These are phyloP conservation scores for Drosophila orena DNA, from an alignment of 1,140 invertebrate species.

Conservation along the genomic window DNA sequence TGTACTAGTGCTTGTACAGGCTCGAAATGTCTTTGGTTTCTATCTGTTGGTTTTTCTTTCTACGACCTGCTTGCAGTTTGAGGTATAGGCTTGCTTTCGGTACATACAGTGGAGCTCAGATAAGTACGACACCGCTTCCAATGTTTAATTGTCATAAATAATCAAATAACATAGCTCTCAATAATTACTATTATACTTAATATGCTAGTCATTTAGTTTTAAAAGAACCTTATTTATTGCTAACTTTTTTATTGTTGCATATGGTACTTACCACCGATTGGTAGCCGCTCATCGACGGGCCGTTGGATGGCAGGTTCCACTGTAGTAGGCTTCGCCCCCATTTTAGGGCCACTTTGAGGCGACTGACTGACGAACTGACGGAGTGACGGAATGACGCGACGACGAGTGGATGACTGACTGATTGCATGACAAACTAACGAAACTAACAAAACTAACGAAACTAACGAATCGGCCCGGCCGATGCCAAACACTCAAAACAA, in stretches of 20 bases:
- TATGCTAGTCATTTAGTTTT: too few relatives aligned
- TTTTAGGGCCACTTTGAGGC: slow-evolving; percentile 77
- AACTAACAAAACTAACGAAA: slow-evolving; percentile 78
- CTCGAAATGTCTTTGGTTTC: slow-evolving; percentile 31
- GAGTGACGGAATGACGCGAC: slow-evolving; percentile 12
- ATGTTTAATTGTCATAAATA: too few relatives aligned
- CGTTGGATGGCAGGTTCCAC: background rate
- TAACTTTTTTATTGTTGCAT: too few relatives aligned
- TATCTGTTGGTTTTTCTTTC: slow-evolving; percentile 50
- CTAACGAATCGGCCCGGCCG: too few relatives aligned
- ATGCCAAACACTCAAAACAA: slow-evolving; percentile 53
- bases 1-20: background rate
- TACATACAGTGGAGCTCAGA: slow-evolving; percentile 8
- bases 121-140: background rate
- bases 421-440: slow-evolving; percentile 78
- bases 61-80: slow-evolving; percentile 36
- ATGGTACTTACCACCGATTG: too few relatives aligned
- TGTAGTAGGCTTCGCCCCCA: slow-evolving; percentile 29
- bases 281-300: too few relatives aligned
- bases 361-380: slow-evolving; percentile 33
- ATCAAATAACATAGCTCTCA: too few relatives aligned
- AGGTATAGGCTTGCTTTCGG: slow-evolving; percentile 22
- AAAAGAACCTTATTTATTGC: too few relatives aligned
- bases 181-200: too few relatives aligned
- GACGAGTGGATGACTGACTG: slow-evolving; percentile 65